Evolutionary conservation across 1,140 invertebrate genomes (phyloP), one percentile per base, ranked within the genome.

Genomic region (Drosophila saltans): DNA sequence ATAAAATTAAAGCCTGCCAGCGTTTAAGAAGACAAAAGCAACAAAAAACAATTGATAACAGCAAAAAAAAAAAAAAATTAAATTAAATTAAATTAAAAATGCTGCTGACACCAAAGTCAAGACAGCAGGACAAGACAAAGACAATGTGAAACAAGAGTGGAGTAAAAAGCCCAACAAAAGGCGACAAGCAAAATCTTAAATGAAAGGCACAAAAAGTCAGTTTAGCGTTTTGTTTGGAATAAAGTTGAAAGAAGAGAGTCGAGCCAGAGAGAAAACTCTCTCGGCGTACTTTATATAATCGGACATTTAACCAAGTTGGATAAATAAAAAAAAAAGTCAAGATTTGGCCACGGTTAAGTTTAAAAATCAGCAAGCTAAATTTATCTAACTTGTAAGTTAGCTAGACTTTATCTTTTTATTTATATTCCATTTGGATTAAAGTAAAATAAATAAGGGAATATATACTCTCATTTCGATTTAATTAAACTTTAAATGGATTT

Each of bases 71-170:
- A 52, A 30, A 30, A 30, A 30, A 48, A 48, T 48, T 48, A 48
- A 48, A 52, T 52, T 52, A 40, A 77, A 77, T 77, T 40, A 70
- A 76, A 77, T 77, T 77, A 77, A 77, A 76, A 77, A 70, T 70
- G 41, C 73, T 69, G 41, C 66, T 63, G 64, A 68, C 66, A 75
- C 74, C 48, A 43, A 43, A 36, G 33, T 10, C 24, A 41, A 59
- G 8, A n/a, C 9, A 39, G 16, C 4, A 9, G 16, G 33, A 21
- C 2, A n/a, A 9, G 40, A 5, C 30, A 28, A 16, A 36, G 66
- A 61, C 69, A 39, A 41, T 36, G 33, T 36, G 16, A 8, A 30
- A 7, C 57, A 48, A 56, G 41, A 56, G 41, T 70, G 6, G 36
- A 28, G 56, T 55, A 11, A 36, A 72, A 55, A 61, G 56, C 8